Evolutionary conservation across 1,140 invertebrate species (phyloP).

Genomic region (Drosophila triauraria): DNA sequence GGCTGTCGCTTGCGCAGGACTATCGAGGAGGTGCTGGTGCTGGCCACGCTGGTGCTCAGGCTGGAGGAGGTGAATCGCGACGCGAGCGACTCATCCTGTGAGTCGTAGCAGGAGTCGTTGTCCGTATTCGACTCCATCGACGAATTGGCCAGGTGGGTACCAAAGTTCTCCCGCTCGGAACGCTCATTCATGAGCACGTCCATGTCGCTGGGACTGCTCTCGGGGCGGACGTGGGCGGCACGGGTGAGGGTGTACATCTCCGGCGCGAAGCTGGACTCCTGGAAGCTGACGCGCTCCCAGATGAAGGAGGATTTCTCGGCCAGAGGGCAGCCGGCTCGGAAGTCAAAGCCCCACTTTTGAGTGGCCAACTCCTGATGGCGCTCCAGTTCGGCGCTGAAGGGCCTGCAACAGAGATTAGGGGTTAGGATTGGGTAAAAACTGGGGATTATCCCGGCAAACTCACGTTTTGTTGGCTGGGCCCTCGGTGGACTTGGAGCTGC

Average conservation of each 20-base stretch:
- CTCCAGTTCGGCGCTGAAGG: slow-evolving; percentile 73
- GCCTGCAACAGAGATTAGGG: slow-evolving; percentile 23
- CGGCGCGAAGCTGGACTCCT: slow-evolving; percentile 72
- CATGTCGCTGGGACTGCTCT: slow-evolving; percentile 50
- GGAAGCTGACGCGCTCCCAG: slow-evolving; percentile 80
- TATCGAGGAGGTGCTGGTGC: slow-evolving; percentile 19
- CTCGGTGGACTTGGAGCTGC: slow-evolving; percentile 40
- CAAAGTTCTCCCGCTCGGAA: slow-evolving; percentile 76
- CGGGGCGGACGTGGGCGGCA: slow-evolving; percentile 77
- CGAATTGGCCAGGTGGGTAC: slow-evolving; percentile 45
- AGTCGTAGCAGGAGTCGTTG: slow-evolving; percentile 73
- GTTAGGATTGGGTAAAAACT: not conserved
- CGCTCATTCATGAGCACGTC: slow-evolving; percentile 74
- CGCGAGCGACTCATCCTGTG: slow-evolving; percentile 61
- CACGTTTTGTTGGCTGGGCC: slow-evolving; percentile 64
- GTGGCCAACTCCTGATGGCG: slow-evolving; percentile 72
- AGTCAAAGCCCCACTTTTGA: slow-evolving; percentile 84
- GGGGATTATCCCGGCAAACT: slow-evolving; percentile 22
- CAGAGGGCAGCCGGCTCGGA: slow-evolving; percentile 72
- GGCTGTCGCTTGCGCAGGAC: slow-evolving; percentile 73
- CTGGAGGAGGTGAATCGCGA: slow-evolving; percentile 55
- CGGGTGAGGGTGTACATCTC: slow-evolving; percentile 82
- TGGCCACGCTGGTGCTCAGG: slow-evolving; percentile 23
- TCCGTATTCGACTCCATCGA: slow-evolving; percentile 70
- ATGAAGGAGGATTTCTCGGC: slow-evolving; percentile 58